Evolutionary conservation across 2,797 vertebrate genomes (phyloP).

Genomic region (Eleutherodactylus coqui): DNA sequence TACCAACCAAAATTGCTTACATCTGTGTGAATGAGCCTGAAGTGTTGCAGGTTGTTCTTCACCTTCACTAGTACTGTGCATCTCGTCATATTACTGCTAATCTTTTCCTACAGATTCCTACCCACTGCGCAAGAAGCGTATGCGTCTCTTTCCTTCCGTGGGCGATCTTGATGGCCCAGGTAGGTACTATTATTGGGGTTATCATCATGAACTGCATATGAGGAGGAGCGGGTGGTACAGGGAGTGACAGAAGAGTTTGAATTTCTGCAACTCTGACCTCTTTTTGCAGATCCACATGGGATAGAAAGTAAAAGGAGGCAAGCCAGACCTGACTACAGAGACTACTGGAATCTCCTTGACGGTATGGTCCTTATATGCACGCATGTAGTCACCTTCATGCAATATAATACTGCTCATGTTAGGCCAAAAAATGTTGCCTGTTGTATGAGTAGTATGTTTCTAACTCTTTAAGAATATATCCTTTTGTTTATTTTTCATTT

Average conservation of each 20-base stretch:
- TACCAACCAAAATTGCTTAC: too few species aligned
- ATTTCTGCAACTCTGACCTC: not conserved
- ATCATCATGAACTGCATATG: not conserved
- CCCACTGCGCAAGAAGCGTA: not conserved
- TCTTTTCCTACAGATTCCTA: constrained; percentile 34
- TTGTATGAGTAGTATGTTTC: too few species aligned
- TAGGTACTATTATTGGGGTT: not conserved
- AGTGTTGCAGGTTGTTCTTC: not conserved
- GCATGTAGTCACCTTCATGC: not conserved
- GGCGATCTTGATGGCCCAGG: constrained; percentile 17
- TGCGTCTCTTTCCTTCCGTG: not conserved
- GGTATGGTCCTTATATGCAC: not conserved
- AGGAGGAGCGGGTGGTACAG: not conserved
- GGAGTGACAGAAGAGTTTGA: not conserved
- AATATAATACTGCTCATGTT: too few species aligned
- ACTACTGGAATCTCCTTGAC: constrained; percentile 65
- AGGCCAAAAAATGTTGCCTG: too few species aligned
- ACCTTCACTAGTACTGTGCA: not conserved
- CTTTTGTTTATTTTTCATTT: too few species aligned
- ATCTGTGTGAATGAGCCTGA: too few species aligned
- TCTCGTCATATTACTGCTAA: not conserved
- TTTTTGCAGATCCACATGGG: constrained; percentile 70
- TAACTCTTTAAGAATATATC: too few species aligned
- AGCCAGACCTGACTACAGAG: constrained; percentile 68
- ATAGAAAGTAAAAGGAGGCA: constrained; percentile 72